phyloP scores from a whole-genome alignment of 2,797 vertebrate genomes.

The Lacerta agilis region DNA sequence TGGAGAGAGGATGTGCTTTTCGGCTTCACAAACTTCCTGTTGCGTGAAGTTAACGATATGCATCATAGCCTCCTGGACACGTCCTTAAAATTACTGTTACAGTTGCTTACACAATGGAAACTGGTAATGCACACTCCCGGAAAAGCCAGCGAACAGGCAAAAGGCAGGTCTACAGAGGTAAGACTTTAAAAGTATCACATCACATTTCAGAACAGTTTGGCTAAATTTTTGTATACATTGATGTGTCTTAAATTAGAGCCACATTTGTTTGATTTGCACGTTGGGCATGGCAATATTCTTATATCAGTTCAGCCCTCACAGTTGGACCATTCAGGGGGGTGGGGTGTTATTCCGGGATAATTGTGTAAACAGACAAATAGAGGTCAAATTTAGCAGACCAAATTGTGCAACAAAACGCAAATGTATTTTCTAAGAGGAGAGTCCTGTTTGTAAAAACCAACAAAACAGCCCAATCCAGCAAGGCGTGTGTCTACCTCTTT shows the following conservation, averaged over 20 bases:
- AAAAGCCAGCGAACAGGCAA: conserved; percentile 77
- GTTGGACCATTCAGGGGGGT: conserved; percentile 34
- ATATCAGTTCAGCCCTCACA: conserved; percentile 46
- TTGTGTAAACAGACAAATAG: background rate
- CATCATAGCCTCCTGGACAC: conserved; percentile 95
- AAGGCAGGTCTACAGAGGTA: conserved; percentile 80
- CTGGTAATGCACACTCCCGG: conserved; percentile 89
- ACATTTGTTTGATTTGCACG: conserved; percentile 59
- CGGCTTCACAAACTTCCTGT: conserved; percentile 95
- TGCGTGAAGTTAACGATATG: conserved; percentile 95
- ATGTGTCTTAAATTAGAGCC: conserved; percentile 41
- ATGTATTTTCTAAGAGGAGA: background rate
- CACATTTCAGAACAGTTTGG: conserved; percentile 24
- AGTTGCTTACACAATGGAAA: conserved; percentile 97
- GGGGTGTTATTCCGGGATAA: background rate
- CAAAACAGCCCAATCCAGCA: too few relatives aligned
- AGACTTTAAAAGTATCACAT: conserved; percentile 26
- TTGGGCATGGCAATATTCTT: background rate
- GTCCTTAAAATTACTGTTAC: conserved; percentile 94
- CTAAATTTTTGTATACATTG: background rate
- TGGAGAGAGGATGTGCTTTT: conserved; percentile 98
- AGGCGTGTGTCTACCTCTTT: background rate
- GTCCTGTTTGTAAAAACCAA: background rate
- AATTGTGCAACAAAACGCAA: background rate
- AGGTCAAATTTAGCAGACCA: background rate